Conservation (phyloP, 1,140 invertebrate species). For the Drosophila parabipectinata region DNA sequence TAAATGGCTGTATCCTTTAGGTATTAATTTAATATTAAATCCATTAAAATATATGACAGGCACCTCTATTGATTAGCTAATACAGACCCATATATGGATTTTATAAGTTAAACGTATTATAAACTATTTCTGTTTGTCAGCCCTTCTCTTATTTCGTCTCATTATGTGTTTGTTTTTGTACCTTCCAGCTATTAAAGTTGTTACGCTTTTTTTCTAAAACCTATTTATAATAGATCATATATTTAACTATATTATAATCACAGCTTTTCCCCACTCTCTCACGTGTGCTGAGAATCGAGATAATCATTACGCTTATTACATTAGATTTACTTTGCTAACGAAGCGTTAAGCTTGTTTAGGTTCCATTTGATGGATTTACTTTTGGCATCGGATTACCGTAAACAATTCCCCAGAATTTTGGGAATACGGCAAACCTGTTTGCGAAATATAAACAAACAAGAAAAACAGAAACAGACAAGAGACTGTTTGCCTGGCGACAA, state of each 20-base stretch:
- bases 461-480: too few species aligned
- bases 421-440: conserved; percentile 44
- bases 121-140: background rate
- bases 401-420: conserved; percentile 36
- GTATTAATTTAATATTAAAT: too few species aligned
- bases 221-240: background rate
- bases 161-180: background rate
- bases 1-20: too few species aligned
- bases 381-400: conserved; percentile 39
- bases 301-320: conserved; percentile 2
- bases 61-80: background rate
- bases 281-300: background rate
- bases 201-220: background rate
- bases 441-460: conserved; percentile 43
- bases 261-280: background rate
- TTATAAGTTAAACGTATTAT: background rate
- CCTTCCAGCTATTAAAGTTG: background rate
- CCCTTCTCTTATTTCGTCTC: background rate
- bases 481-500: conserved; percentile 33
- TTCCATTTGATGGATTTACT: conserved; percentile 45
- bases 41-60: too few species aligned
- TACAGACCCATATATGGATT: background rate
- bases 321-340: conserved; percentile 34
- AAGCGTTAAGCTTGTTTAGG: conserved; percentile 54
- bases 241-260: background rate